Conservation (phyloP, 1,140 invertebrate genomes). For the Drosophila tsacasi region DNA sequence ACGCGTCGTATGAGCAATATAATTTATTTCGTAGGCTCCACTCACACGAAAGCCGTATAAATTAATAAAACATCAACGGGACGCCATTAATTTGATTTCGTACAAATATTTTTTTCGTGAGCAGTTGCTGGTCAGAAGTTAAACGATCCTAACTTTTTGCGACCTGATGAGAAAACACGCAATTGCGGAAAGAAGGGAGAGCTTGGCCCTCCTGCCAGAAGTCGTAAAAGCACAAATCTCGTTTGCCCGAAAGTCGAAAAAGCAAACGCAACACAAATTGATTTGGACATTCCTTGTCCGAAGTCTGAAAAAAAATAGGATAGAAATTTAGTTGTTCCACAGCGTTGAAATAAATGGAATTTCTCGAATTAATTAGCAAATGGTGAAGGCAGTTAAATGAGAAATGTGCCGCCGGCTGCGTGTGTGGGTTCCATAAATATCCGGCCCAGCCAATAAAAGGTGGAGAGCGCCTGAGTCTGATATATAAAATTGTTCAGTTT, state of each 20-base stretch:
- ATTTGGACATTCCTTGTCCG: slow-evolving; percentile 55
- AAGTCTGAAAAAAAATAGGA: slow-evolving; percentile 6
- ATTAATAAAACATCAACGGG: slow-evolving; percentile 81
- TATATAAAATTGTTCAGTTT: slow-evolving; percentile 73
- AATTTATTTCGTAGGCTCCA: slow-evolving; percentile 62
- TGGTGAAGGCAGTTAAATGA: slow-evolving; percentile 80
- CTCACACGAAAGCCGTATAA: slow-evolving; percentile 59
- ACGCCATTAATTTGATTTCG: slow-evolving; percentile 80
- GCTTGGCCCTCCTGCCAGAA: slow-evolving; percentile 48
- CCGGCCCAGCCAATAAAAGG: slow-evolving; percentile 55
- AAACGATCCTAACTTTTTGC: slow-evolving; percentile 59
- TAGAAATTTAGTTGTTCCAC: slow-evolving; percentile 73
- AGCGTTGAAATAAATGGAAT: slow-evolving; percentile 72
- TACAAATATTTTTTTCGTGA: slow-evolving; percentile 81
- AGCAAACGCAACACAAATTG: slow-evolving; percentile 68
- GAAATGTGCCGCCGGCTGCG: slow-evolving; percentile 74
- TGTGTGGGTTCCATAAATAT: slow-evolving; percentile 70
- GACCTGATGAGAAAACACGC: slow-evolving; percentile 51
- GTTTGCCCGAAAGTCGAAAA: slow-evolving; percentile 62
- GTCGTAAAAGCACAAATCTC: slow-evolving; percentile 82
- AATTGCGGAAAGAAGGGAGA: slow-evolving; percentile 24
- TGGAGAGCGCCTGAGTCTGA: slow-evolving; percentile 27
- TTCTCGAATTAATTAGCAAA: slow-evolving; percentile 82
- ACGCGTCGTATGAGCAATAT: slow-evolving; percentile 77
- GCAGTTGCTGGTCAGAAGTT: slow-evolving; percentile 54